Percentiles rank a stretch among this genome's conserved stretches.
phyloP scores from a whole-genome alignment of 35 echinoderm and acorn worm genomes.

The Heliocidaris tuberculata region DNA sequence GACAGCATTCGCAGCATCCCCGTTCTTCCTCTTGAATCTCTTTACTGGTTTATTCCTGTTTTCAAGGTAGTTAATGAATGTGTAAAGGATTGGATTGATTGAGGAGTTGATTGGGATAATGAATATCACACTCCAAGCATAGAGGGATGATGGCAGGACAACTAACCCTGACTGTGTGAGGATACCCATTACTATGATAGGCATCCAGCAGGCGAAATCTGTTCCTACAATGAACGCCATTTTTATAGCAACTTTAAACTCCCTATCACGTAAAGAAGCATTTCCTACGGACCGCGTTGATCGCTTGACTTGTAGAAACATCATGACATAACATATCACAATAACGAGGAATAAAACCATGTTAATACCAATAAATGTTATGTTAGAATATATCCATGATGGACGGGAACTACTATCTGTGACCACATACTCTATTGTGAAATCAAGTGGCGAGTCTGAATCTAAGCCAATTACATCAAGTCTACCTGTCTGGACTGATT shows the following conservation, averaged over 20 bases:
- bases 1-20: neutral
- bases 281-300: constrained; percentile 38
- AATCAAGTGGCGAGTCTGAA: neutral
- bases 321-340: constrained; percentile 54
- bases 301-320: constrained; percentile 57
- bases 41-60: neutral
- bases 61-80: constrained; percentile 37
- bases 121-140: constrained; percentile 84
- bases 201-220: constrained; percentile 79
- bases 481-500: neutral
- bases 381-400: constrained; percentile 61
- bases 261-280: constrained; percentile 32
- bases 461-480: constrained; percentile 47
- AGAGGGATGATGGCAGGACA: constrained; percentile 50
- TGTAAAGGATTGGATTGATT: constrained; percentile 73
- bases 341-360: constrained; percentile 57
- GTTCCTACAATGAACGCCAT: constrained; percentile 85
- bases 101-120: constrained; percentile 85
- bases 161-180: constrained; percentile 45
- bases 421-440: neutral
- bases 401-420: constrained; percentile 22
- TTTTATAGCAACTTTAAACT: constrained; percentile 70
- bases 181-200: constrained; percentile 77
- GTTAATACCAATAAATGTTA: constrained; percentile 69
- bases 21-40: neutral